Evolutionary conservation across 1,140 invertebrate species (phyloP), one percentile per base, ranked within the genome.

Genomic region (Protaetia brevitarsis): DNA sequence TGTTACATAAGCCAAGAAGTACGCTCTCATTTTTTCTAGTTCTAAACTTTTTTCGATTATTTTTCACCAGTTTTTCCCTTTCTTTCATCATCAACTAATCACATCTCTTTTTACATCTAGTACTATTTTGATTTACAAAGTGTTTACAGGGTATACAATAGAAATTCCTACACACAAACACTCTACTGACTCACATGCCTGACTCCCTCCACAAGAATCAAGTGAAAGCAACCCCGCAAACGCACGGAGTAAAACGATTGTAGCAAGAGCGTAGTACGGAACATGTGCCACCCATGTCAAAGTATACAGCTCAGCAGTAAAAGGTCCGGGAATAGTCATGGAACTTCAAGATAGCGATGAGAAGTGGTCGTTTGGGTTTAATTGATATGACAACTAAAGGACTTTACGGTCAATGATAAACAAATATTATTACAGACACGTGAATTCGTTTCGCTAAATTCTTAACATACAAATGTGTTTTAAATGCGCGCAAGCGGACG

Each of bases 311-410:
- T 36, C 16, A 36, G 34, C n/a, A n/a, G n/a, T n/a, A n/a, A n/a
- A n/a, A n/a, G n/a, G n/a, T n/a, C n/a, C n/a, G n/a, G 34, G 2
- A 56, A 56, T 56, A 56, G 45, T 56, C 45, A 16, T 56, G 45
- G 19, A 23, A 56, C 16, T 3, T 56, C 23, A 56, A 56, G 45
- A 16, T 56, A 56, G 45, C 45, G 16, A 56, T 56, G 45, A 56
- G 23, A 56, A 23, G 45, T 56, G 45, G 4, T 27, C 13, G 23
- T 19, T 34, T 34, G n/a, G n/a, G 10, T 56, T 19, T 56, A 56
- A 56, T 56, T 56, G 2, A 56, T 56, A 19, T 23, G 23, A 56
- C 23, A 19, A 2, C 3, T 2, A 56, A 27, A 23, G 16, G 45
- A 21, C 19, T 56, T 56, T 56, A 4, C 13, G 10, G 45, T 27